Percentiles rank a stretch among this genome's conserved stretches.
These are phyloP conservation scores for Phrynocephalus guinanensis DNA, from an alignment of 2,797 vertebrate species.

Conservation along the genomic window DNA sequence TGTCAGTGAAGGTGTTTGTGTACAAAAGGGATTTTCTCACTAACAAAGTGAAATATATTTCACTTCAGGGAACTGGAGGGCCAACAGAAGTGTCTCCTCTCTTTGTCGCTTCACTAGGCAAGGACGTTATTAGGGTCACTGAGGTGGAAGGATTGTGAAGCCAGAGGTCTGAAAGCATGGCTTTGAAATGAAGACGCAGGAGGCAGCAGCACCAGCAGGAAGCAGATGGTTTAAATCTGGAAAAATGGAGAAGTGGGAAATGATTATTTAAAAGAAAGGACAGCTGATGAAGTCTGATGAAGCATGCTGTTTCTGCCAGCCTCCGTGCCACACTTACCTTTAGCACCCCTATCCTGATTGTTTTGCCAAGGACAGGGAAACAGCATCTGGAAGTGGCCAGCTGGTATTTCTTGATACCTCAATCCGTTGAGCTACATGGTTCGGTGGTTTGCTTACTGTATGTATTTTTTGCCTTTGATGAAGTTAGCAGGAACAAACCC, in stretches of 20 bases:
- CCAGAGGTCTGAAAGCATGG: slow-evolving; percentile 45
- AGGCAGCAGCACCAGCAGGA: slow-evolving; percentile 32
- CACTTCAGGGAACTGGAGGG: slow-evolving; percentile 54
- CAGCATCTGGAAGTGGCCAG: slow-evolving; percentile 38
- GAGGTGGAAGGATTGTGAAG: slow-evolving; percentile 59
- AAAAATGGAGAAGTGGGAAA: slow-evolving; percentile 33
- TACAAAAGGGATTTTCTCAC: slow-evolving; percentile 58
- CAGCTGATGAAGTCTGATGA: slow-evolving; percentile 16
- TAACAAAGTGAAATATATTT: slow-evolving; percentile 63
- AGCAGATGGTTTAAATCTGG: slow-evolving; percentile 43
- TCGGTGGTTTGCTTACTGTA: slow-evolving; percentile 44
- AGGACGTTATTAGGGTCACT: slow-evolving; percentile 65
- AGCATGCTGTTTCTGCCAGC: slow-evolving; percentile 14
- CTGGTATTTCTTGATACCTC: slow-evolving; percentile 29
- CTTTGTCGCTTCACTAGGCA: slow-evolving; percentile 65
- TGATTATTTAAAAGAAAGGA: slow-evolving; percentile 46
- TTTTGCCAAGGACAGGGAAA: slow-evolving; percentile 40
- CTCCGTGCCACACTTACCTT: not conserved
- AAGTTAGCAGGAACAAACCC: slow-evolving; percentile 53
- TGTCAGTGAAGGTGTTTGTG: slow-evolving; percentile 48
- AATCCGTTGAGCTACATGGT: slow-evolving; percentile 30
- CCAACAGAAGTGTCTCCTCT: slow-evolving; percentile 50
- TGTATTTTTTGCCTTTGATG: slow-evolving; percentile 50
- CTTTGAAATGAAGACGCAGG: slow-evolving; percentile 45
- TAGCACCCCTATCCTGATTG: slow-evolving; percentile 10